Percentiles rank a stretch among this genome's conserved stretches.
Conservation (phyloP, 1,140 invertebrate species). For the Cyrtorhinus lividipennis region DNA sequence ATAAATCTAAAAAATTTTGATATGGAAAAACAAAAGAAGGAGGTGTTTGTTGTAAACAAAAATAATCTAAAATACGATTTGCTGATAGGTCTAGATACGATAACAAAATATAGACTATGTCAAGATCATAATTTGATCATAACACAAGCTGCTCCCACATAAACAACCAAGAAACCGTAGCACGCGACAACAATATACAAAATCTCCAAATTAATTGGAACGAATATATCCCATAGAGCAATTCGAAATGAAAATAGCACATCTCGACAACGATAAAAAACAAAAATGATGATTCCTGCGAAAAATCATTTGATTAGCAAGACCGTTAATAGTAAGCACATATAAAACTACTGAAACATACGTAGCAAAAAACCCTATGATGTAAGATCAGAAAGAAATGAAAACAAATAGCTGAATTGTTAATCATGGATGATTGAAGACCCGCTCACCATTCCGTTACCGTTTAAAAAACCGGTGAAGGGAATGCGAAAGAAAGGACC, state of each 20-base stretch:
- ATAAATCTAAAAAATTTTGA: slow-evolving; percentile 23
- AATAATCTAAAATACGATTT: slow-evolving; percentile 22
- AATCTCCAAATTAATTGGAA: not conserved
- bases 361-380: slow-evolving; percentile 28
- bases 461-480: slow-evolving; percentile 29
- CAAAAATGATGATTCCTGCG: slow-evolving; percentile 28
- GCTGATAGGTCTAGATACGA: slow-evolving; percentile 22
- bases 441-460: slow-evolving; percentile 29
- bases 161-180: not conserved
- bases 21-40: slow-evolving; percentile 18
- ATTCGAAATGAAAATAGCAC: not conserved
- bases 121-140: slow-evolving; percentile 22
- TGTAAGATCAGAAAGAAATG: slow-evolving; percentile 29
- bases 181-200: not conserved
- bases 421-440: slow-evolving; percentile 30
- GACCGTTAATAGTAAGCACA: slow-evolving; percentile 24
- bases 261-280: not conserved
- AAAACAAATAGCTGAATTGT: slow-evolving; percentile 28
- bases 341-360: slow-evolving; percentile 29
- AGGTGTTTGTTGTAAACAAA: slow-evolving; percentile 21
- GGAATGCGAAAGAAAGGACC: slow-evolving; percentile 23
- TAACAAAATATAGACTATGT: slow-evolving; percentile 20
- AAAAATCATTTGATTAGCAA: slow-evolving; percentile 30
- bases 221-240: not conserved
- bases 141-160: slow-evolving; percentile 7